A percentile compares a stretch with the other conserved stretches of the same genome.
These are phyloP conservation scores for Blera fallax DNA, from an alignment of 2,888 invertebrate species.

Conservation along the genomic window DNA sequence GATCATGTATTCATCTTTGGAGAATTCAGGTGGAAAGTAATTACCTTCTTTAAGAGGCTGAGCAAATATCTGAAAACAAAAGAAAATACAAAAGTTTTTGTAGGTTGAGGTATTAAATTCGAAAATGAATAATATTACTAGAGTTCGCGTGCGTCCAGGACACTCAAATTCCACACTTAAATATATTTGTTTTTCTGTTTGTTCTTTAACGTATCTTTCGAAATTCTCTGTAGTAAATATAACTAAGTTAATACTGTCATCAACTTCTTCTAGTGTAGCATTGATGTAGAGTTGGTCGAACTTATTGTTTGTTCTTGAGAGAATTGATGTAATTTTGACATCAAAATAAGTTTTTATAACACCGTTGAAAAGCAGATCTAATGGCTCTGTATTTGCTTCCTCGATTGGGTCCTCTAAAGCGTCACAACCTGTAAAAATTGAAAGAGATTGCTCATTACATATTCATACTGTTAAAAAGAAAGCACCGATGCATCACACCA, in stretches of 20 bases:
- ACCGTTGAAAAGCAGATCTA: conserved; percentile 3
- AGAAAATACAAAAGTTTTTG: background rate
- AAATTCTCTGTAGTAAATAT: conserved; percentile 74
- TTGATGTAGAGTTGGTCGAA: conserved; percentile 74
- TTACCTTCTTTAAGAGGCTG: conserved; percentile 74
- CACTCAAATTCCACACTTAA: conserved; percentile 73
- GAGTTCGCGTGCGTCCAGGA: conserved; percentile 60
- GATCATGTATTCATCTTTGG: conserved; percentile 73
- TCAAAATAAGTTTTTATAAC: conserved; percentile 43
- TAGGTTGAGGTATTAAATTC: background rate
- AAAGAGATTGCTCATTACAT: background rate
- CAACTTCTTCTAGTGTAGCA: conserved; percentile 67
- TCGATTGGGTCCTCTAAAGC: background rate
- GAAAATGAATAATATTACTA: conserved; percentile 47
- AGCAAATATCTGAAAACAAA: conserved; percentile 70
- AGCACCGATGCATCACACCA: no score
- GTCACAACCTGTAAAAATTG: conserved; percentile 22
- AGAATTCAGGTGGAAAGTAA: conserved; percentile 74
- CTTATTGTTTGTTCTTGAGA: conserved; percentile 69
- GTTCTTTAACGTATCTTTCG: conserved; percentile 73
- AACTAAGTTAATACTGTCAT: conserved; percentile 35
- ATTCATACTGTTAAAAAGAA: no score
- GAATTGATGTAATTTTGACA: conserved; percentile 70
- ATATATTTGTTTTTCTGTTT: conserved; percentile 68
- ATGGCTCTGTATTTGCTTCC: background rate